Base-by-base conservation (phyloP, 1,140 invertebrate species). In the Neodiprion lecontei region DNA sequence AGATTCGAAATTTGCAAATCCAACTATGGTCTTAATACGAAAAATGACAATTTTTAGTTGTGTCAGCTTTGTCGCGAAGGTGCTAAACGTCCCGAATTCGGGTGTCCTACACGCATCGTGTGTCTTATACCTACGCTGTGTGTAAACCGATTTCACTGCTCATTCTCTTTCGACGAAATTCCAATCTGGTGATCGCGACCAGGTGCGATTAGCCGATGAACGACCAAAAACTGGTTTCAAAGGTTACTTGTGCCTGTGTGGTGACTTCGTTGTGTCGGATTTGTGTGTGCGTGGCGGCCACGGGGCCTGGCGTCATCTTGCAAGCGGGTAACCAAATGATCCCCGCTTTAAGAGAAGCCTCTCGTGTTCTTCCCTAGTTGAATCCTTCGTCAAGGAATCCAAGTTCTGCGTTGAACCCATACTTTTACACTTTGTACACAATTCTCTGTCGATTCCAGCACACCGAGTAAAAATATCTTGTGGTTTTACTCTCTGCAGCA, bases 261-360 rank as follows among this genome's bases (percentile, higher is more conserved):
- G 1, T 40, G 28, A 40, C 28, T 40, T 40, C 28, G 28, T 40
- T 40, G 28, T 40, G 28, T 40, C 28, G 2, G 28, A 40, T 40
- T 40, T 40, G 28, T 40, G 28, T 40, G 28, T 40, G 28, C 28
- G 28, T 40, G 28, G 28, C 28, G n/a, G 53, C n/a, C 53, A 17
- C 28, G 53, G n/a, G 4, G n/a, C 53, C 28, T 5, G 53, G 53
- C 53, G 53, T 61, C 53, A 61, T 61, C 53, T 61, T 61, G 53
- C 53, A 61, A 17, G 53, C 53, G 53, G n/a, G 53, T 61, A 61
- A 61, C 53, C 53, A 61, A 61, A 61, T 61, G 53, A 61, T 61
- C 53, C 53, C 8, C 9, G 11, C n/a, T 61, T 9, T 9, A 17
- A 61, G 53, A 61, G 53, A 61, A 61, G 5, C 53, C 53, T 61